Percentiles rank a stretch among this genome's conserved stretches.
phyloP scores from a whole-genome alignment of 2,797 vertebrate species.

The Staurois parvus region DNA sequence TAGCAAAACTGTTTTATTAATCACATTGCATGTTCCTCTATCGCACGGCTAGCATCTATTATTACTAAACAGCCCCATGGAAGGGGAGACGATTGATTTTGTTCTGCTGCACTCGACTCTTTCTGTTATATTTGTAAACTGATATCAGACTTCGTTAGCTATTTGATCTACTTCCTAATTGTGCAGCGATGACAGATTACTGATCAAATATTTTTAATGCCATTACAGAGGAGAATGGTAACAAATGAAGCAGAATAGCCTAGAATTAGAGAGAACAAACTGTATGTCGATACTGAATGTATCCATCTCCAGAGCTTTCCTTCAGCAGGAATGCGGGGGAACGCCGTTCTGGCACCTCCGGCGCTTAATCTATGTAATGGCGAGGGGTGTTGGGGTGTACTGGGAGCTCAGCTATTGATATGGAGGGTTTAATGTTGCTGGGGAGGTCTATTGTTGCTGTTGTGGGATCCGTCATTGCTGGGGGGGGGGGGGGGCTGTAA shows the following conservation, averaged over 20 bases:
- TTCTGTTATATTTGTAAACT: not conserved
- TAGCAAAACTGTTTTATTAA: not conserved
- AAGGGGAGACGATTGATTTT: conserved; percentile 7
- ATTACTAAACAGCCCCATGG: not conserved
- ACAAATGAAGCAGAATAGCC: conserved; percentile 20
- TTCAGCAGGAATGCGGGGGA: no score
- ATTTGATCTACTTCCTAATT: conserved; percentile 14
- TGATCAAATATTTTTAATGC: not conserved
- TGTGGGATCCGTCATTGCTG: no score
- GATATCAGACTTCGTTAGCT: conserved; percentile 14
- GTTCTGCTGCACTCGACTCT: not conserved
- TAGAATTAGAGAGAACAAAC: not conserved
- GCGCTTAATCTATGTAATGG: no score
- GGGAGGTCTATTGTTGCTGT: no score
- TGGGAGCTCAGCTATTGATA: no score
- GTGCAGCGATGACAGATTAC: not conserved
- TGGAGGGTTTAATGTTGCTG: no score
- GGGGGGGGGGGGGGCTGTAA: no score
- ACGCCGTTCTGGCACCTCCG: no score
- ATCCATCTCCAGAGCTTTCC: no score
- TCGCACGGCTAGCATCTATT: not conserved
- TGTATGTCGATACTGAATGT: not conserved
- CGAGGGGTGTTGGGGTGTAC: no score
- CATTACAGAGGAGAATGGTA: not conserved
- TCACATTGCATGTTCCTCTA: not conserved